Base-by-base conservation (phyloP, 2,113 vertebrate genomes). In the Bos indicus region DNA sequence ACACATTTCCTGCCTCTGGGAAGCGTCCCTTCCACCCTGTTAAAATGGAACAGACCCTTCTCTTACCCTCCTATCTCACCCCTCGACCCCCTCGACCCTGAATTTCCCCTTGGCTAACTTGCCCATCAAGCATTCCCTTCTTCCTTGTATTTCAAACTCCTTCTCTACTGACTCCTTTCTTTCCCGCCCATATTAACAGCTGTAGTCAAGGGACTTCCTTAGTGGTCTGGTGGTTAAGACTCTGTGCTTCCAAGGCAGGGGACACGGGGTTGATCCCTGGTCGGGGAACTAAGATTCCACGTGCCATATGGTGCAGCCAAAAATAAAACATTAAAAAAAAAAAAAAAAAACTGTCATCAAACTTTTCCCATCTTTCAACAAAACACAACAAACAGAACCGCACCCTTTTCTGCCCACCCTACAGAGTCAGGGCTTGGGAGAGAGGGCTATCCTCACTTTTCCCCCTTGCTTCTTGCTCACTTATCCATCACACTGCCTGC, bases 81-180 rank as follows among this genome's bases (percentile, higher is more conserved):
- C 13, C 74, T 26, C 11, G 0, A 7, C 12, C 23, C 21, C 36
- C 23, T 15, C 2, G 2, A 3, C 46, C 77, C 67, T 5, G 0
- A 71, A 51, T 33, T 33, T 51, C 28, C 78, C 78, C 48, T 30
- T 81, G 46, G 10, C 21, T 7, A 52, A 33, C 30, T 2, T 12
- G 3, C 28, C 36, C 54, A 25, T 4, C 1, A 1, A 33, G 30
- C 17, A 26, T 16, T 3, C 28, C 16, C 14, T 60, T 67, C 15
- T n/a, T 7, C 62, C 51, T 19, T 12, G 19, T 1, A 40, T 25
- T 82, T 67, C 67, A 71, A 4, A 17, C 19, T 52, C 6, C 48
- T 59, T 17, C 43, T 56, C 67, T 91, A 15, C 26, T 3, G 30
- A 60, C 85, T 62, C 46, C 67, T 57, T 33, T n/a, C 80, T 17